Evolutionary conservation across 2,888 invertebrate genomes (phyloP).

Genomic region (Andricus curvator): DNA sequence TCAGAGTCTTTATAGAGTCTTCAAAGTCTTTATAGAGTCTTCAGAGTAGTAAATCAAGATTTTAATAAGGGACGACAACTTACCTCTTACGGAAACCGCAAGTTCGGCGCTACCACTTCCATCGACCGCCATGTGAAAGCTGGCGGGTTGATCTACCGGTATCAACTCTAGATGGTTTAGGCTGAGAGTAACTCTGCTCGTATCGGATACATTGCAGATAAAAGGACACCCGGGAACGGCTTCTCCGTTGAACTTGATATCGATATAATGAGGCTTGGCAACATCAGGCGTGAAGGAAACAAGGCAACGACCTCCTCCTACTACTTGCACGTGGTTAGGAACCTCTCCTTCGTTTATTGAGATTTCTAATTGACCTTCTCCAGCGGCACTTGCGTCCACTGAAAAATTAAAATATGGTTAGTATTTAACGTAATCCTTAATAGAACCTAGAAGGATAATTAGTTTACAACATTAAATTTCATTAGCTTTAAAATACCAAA

Average conservation of each 20-base stretch:
- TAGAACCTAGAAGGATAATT: no score
- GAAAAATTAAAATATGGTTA: slow-evolving; percentile 69
- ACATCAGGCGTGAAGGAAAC: slow-evolving; percentile 97
- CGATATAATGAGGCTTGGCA: slow-evolving; percentile 94
- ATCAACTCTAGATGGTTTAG: slow-evolving; percentile 89
- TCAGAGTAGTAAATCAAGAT: slow-evolving; percentile 18
- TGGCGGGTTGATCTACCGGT: slow-evolving; percentile 89
- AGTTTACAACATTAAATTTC: no score
- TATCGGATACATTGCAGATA: slow-evolving; percentile 90
- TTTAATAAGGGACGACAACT: slow-evolving; percentile 45
- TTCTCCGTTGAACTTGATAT: slow-evolving; percentile 97
- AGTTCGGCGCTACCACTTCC: slow-evolving; percentile 87
- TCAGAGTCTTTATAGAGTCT: background rate
- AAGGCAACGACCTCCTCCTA: slow-evolving; percentile 95
- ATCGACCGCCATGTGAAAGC: slow-evolving; percentile 89
- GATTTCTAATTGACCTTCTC: slow-evolving; percentile 99
- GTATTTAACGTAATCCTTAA: background rate
- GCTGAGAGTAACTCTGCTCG: slow-evolving; percentile 87
- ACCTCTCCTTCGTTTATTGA: slow-evolving; percentile 99
- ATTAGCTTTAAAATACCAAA: no score
- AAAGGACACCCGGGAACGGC: slow-evolving; percentile 95
- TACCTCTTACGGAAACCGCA: slow-evolving; percentile 90
- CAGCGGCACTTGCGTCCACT: slow-evolving; percentile 99
- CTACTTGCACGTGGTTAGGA: slow-evolving; percentile 98
- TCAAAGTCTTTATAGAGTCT: background rate